Evolutionary conservation across 2,797 vertebrate genomes (phyloP).

Genomic region (Amblyraja radiata): DNA sequence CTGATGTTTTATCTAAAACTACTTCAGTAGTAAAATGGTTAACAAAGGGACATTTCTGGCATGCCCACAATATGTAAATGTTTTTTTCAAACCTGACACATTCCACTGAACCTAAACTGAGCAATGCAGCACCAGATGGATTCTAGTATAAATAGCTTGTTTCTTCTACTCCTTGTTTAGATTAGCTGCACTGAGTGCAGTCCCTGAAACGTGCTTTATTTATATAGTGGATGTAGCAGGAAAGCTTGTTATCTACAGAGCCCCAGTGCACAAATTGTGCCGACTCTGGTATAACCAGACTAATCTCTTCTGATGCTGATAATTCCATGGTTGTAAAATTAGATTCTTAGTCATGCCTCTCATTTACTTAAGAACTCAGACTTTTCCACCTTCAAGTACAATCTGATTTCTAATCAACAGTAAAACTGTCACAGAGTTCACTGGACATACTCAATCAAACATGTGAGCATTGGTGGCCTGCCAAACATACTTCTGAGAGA

Average conservation of each 20-base stretch:
- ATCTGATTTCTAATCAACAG: background rate
- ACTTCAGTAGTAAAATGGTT: slow-evolving; percentile 6
- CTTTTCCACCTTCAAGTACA: background rate
- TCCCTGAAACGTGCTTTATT: slow-evolving; percentile 38
- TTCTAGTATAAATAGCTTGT: slow-evolving; percentile 33
- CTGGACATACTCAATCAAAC: too few relatives aligned
- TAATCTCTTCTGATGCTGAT: background rate
- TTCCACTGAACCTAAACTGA: slow-evolving; percentile 30
- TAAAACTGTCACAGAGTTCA: background rate
- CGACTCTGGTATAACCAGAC: background rate
- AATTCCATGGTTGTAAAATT: background rate
- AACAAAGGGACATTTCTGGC: slow-evolving; percentile 16
- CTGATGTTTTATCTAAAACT: background rate
- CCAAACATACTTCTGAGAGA: background rate
- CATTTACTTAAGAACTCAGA: background rate
- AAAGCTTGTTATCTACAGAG: slow-evolving; percentile 29
- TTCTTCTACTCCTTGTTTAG: slow-evolving; percentile 35
- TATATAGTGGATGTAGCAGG: slow-evolving; percentile 33
- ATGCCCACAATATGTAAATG: slow-evolving; percentile 27
- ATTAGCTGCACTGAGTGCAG: slow-evolving; percentile 32
- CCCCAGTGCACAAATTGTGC: slow-evolving; percentile 17
- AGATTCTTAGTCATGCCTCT: background rate
- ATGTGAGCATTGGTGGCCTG: background rate
- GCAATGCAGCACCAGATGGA: slow-evolving; percentile 34
- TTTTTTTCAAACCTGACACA: slow-evolving; percentile 27